Evolutionary conservation across 1,140 invertebrate species (phyloP).

Genomic region (Drosophila carrolli): DNA sequence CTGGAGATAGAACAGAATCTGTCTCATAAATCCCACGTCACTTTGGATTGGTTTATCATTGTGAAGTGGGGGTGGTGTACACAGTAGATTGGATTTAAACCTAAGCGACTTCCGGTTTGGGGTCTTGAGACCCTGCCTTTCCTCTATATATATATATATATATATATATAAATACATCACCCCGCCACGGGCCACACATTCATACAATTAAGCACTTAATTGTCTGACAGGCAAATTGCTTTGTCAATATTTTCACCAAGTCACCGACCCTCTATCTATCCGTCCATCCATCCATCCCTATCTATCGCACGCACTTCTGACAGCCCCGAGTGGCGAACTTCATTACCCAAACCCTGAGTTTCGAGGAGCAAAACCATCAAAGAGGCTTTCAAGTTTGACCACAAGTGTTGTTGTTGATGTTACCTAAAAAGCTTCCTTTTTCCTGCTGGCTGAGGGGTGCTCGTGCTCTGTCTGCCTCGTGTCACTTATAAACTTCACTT

Average conservation of each 20-base stretch:
- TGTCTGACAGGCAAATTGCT: conserved; percentile 83
- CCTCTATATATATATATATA: conserved; percentile 9
- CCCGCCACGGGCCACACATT: conserved; percentile 62
- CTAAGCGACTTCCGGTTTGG: conserved; percentile 42
- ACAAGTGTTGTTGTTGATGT: conserved; percentile 67
- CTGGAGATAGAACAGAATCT: conserved; percentile 64
- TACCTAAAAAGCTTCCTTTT: conserved; percentile 68
- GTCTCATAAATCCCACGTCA: conserved; percentile 66
- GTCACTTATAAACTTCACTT: conserved; percentile 82
- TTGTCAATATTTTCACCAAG: conserved; percentile 82
- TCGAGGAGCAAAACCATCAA: conserved; percentile 62
- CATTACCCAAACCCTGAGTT: conserved; percentile 63
- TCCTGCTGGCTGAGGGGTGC: conserved; percentile 17
- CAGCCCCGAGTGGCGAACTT: conserved; percentile 78
- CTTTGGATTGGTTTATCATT: conserved; percentile 47
- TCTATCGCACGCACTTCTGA: conserved; percentile 65
- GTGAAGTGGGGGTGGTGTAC: not conserved
- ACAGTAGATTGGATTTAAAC: conserved; percentile 34
- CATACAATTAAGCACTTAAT: conserved; percentile 83
- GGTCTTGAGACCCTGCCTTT: not conserved
- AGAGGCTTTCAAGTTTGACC: conserved; percentile 79
- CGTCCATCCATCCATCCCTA: conserved; percentile 2
- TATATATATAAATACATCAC: not conserved
- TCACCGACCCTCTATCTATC: conserved; percentile 43
- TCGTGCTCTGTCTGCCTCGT: conserved; percentile 44